Evolutionary conservation across 2,888 invertebrate genomes (phyloP).

Genomic region (Ectropis crepuscularia): DNA sequence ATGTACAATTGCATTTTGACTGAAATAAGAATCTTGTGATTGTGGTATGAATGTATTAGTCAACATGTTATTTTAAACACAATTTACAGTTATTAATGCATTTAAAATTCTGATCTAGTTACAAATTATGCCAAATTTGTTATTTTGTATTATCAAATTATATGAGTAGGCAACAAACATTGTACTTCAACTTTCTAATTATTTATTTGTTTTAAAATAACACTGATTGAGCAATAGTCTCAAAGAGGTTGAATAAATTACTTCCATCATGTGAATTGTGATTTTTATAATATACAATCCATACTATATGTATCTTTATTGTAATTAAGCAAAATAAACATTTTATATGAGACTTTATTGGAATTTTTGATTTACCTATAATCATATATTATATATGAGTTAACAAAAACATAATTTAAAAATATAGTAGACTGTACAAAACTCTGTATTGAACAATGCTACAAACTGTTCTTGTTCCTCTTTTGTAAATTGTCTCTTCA

Average conservation of each 20-base stretch:
- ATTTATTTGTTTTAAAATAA: conserved; percentile 28
- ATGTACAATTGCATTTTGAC: conserved; percentile 76
- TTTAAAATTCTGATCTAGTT: conserved; percentile 74
- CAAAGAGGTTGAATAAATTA: conserved; percentile 29
- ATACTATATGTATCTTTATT: conserved; percentile 76
- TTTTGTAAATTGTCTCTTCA: too few relatives aligned
- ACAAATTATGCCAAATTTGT: conserved; percentile 77
- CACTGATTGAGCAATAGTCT: conserved; percentile 33
- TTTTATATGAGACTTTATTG: conserved; percentile 83
- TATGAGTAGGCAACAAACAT: conserved; percentile 56
- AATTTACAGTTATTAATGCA: conserved; percentile 68
- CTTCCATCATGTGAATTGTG: conserved; percentile 58
- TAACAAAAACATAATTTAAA: too few relatives aligned
- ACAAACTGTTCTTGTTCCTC: too few relatives aligned
- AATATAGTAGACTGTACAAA: too few relatives aligned
- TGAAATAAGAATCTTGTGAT: conserved; percentile 75
- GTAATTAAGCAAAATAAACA: conserved; percentile 82
- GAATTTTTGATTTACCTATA: conserved; percentile 44
- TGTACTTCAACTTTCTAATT: conserved; percentile 37
- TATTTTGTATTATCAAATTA: conserved; percentile 73
- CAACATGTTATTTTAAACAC: conserved; percentile 63
- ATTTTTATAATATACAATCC: conserved; percentile 72
- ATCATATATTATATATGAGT: not conserved
- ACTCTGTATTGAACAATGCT: too few relatives aligned
- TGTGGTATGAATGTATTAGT: conserved; percentile 76